Evolutionary conservation across 2,797 vertebrate genomes (phyloP).

Genomic region (Pipistrellus nathusii): DNA sequence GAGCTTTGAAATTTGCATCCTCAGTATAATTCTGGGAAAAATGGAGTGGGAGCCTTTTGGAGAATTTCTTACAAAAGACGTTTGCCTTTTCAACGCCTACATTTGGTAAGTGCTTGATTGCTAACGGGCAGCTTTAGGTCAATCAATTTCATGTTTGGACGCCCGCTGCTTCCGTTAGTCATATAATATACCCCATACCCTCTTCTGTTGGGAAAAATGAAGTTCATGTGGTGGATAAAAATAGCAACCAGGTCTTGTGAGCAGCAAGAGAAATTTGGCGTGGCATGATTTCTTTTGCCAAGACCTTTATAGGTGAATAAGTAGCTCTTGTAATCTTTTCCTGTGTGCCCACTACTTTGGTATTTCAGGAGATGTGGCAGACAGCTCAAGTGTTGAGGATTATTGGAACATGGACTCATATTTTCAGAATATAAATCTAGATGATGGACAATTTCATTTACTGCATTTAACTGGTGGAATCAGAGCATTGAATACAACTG

Average conservation of each 20-base stretch:
- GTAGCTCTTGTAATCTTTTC: neutral
- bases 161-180: constrained; percentile 35
- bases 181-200: neutral
- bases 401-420: neutral
- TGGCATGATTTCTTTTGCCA: neutral
- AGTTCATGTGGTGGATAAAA: neutral
- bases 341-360: neutral
- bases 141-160: constrained; percentile 10
- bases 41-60: neutral
- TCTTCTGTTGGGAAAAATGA: neutral
- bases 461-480: neutral
- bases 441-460: neutral
- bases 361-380: neutral
- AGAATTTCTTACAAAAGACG: constrained; percentile 38
- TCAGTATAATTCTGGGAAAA: neutral
- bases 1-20: neutral
- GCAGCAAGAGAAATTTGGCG: neutral
- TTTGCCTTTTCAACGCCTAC: neutral
- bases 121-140: neutral
- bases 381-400: neutral
- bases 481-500: neutral
- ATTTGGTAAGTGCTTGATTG: neutral
- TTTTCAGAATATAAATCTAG: constrained; percentile 35
- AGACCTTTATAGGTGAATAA: neutral
- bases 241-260: neutral